Evolutionary conservation across 2,888 invertebrate genomes (phyloP), one percentile per base, ranked within the genome.

Genomic region (Latheticus oryzae): DNA sequence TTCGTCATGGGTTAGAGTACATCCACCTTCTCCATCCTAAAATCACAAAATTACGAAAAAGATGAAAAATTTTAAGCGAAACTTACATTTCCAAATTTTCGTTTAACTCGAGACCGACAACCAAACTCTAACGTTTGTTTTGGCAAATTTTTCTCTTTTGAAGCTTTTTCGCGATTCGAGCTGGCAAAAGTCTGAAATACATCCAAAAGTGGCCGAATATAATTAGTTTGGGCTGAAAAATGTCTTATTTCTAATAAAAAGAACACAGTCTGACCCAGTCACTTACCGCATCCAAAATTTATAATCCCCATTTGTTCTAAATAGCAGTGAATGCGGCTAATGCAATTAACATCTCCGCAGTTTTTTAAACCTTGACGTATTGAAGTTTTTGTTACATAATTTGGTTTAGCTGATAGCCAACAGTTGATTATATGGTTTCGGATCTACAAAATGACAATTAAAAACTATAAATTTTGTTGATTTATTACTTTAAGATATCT

Each of bases 291-390:
- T 7, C 83, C 83, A 77, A 84, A 85, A 76, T 87, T 87, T 56
- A 86, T 85, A 9, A 83, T 85, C 8, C 86, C 87, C 58, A 82
- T 81, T 74, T 84, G 83, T 72, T 87, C 86, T 50, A 87, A 74
- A 63, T 83, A 83, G 12, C 81, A 76, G 74, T 86, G 86, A 15
- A 87, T 81, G 52, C 83, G 76, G 5, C 85, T 82, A 53, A 86
- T 84, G 65, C 82, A 81, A 69, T 85, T 85, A 1, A 85, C 85
- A 76, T 86, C 85, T 0, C 86, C 86, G 70, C 84, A 84, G 66
- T 84, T 83, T 71, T 82, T 83, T 58, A 86, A 73, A 1, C 84
- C 85, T 58, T 79, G 75, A 43, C 85, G 73, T 4, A 83, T 82
- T 0, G 82, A 78, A 0, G 85, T 85, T 77, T 86, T 86, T 30